Conservation (phyloP, 2,888 invertebrate species). For the Amphipoea oculea region DNA sequence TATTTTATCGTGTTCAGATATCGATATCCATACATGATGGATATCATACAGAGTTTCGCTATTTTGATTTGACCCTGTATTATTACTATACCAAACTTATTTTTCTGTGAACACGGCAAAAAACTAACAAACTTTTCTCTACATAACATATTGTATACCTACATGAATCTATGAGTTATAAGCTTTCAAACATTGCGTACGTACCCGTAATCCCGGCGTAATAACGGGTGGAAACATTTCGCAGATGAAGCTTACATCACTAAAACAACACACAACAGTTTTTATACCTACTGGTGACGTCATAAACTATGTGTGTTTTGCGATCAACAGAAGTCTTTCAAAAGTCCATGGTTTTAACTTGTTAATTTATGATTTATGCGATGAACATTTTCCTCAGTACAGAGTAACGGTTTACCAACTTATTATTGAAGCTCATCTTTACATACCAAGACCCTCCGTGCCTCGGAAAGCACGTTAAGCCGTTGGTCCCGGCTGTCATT, state of each 20-base stretch:
- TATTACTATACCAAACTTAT: background rate
- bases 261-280: constrained; percentile 30
- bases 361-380: background rate
- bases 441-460: too few relatives aligned
- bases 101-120: background rate
- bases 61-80: background rate
- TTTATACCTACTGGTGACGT: constrained; percentile 43
- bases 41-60: too few relatives aligned
- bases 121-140: background rate
- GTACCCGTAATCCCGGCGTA: constrained; percentile 37
- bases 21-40: too few relatives aligned
- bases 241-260: constrained; percentile 51
- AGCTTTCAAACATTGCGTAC: constrained; percentile 44
- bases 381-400: background rate
- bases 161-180: constrained; percentile 27
- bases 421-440: background rate
- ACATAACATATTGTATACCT: background rate
- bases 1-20: too few relatives aligned
- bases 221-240: constrained; percentile 38
- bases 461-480: too few relatives aligned
- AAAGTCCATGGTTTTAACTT: background rate
- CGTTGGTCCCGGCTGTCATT: too few relatives aligned
- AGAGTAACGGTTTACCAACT: background rate
- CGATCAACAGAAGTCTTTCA: background rate
- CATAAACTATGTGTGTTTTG: constrained; percentile 15